Evolutionary conservation across 1,140 invertebrate genomes (phyloP).

Genomic region (Steinernema feltiae): DNA sequence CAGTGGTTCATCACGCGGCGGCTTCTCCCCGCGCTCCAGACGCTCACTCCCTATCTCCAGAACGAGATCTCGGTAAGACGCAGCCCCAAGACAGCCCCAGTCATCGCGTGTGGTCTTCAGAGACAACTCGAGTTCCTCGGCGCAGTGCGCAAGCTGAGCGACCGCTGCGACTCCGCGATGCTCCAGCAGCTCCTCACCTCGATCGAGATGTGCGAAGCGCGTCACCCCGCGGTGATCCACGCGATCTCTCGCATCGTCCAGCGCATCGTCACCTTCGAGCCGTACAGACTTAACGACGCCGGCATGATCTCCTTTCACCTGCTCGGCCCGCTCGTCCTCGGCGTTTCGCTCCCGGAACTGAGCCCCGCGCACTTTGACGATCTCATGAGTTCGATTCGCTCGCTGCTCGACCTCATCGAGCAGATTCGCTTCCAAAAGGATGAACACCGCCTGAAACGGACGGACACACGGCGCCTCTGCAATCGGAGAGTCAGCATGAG

Average conservation of each 20-base stretch:
- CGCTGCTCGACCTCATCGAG: conserved; percentile 52
- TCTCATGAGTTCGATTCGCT: conserved; percentile 46
- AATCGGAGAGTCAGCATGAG: conserved; percentile 52
- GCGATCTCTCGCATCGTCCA: conserved; percentile 47
- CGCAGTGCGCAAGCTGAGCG: conserved; percentile 50
- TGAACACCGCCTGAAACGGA: conserved; percentile 30
- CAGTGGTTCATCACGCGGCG: conserved; percentile 44
- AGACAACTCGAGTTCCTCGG: conserved; percentile 54
- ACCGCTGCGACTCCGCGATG: conserved; percentile 48
- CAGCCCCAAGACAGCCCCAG: no score
- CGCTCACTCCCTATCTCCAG: conserved; percentile 45
- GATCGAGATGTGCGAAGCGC: conserved; percentile 40
- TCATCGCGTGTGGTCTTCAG: no score
- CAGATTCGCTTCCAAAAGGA: conserved; percentile 52
- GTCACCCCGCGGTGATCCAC: conserved; percentile 54
- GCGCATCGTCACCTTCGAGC: conserved; percentile 50
- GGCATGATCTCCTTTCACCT: conserved; percentile 45
- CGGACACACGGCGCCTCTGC: conserved; percentile 35
- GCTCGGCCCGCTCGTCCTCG: conserved; percentile 48
- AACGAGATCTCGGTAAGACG: conserved; percentile 49
- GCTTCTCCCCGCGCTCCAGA: conserved; percentile 43
- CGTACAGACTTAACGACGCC: conserved; percentile 45
- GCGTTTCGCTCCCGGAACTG: conserved; percentile 41
- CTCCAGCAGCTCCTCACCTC: conserved; percentile 43
- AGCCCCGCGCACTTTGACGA: conserved; percentile 55